Conservation (phyloP, 2,888 invertebrate species). For the Lasius fuliginosus region DNA sequence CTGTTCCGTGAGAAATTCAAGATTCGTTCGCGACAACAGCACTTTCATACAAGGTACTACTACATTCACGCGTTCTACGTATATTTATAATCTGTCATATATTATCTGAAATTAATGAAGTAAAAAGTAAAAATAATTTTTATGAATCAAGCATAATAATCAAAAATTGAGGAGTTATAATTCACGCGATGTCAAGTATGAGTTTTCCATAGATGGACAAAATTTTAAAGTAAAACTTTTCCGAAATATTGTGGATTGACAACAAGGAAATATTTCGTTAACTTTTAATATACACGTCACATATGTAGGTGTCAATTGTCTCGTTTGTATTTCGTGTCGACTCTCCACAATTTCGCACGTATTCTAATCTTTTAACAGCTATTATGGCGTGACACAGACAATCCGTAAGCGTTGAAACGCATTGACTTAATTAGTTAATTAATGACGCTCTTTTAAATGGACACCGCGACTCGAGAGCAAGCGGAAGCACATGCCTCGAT, state of each 20-base stretch:
- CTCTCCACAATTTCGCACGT: slow-evolving; percentile 37
- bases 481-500: slow-evolving; percentile 68
- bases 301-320: slow-evolving; percentile 61
- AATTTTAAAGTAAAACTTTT: not conserved
- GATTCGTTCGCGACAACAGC: slow-evolving; percentile 53
- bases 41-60: not conserved
- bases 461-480: slow-evolving; percentile 57
- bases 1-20: slow-evolving; percentile 61
- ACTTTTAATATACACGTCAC: not conserved
- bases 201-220: not conserved
- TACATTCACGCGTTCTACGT: not conserved
- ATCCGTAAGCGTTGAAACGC: slow-evolving; percentile 51
- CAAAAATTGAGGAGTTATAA: not conserved
- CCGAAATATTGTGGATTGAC: not conserved
- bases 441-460: slow-evolving; percentile 60
- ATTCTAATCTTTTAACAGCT: slow-evolving; percentile 55
- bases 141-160: not conserved
- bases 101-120: not conserved
- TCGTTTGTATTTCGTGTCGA: slow-evolving; percentile 56
- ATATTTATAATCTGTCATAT: not conserved
- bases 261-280: slow-evolving; percentile 57
- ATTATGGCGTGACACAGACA: slow-evolving; percentile 17
- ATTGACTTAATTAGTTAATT: slow-evolving; percentile 74
- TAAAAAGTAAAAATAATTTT: not conserved
- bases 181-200: not conserved